Base-by-base conservation (phyloP, 2,888 invertebrate genomes). In the Scaeva pyrastri region DNA sequence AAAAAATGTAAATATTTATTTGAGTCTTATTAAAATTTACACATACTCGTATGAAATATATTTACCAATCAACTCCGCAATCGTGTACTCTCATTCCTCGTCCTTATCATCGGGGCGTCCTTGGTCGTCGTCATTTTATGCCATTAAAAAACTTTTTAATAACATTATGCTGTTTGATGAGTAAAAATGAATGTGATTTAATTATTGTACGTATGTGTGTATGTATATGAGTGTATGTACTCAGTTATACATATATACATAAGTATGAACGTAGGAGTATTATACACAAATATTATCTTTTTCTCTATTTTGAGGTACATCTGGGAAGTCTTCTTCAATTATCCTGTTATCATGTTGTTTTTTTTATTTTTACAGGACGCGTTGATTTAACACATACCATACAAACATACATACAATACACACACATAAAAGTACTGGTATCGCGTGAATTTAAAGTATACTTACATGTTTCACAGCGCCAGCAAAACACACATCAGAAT, bases 121-220 rank as follows among this genome's bases (percentile, higher is more conserved):
- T n/a, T n/a, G n/a, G 31, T 31, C 31, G 6, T 19, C 19, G 21
- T 14, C 60, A 60, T 62, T 62, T 26, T 26, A 10, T 1, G 11
- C 19, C 56, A 55, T 23, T 10, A 36, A 2, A 39, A 62, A 31
- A 62, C 62, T 62, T 31, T 64, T 80, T 74, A 80, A 80, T 74
- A 60, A 80, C 60, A 80, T 70, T 62, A 80, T 70, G 55, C 12
- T 74, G 43, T 70, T 62, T 80, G 68, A 78, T 84, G 73, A 56
- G 50, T 77, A 78, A 78, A 73, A 74, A 74, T 56, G 31, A 36
- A 55, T 55, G 10, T 74, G 55, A 60, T 62, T 77, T 50, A 64
- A 76, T 83, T 77, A 78, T 60, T 10, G 1, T 48, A 19, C 2
- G 7, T 7, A 48, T 19, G 19, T 19, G 11, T 7, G 31, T 31